Evolutionary conservation across 2,113 vertebrate genomes (phyloP), one percentile per base, ranked within the genome.

Genomic region (Nothoprocta perdicaria): DNA sequence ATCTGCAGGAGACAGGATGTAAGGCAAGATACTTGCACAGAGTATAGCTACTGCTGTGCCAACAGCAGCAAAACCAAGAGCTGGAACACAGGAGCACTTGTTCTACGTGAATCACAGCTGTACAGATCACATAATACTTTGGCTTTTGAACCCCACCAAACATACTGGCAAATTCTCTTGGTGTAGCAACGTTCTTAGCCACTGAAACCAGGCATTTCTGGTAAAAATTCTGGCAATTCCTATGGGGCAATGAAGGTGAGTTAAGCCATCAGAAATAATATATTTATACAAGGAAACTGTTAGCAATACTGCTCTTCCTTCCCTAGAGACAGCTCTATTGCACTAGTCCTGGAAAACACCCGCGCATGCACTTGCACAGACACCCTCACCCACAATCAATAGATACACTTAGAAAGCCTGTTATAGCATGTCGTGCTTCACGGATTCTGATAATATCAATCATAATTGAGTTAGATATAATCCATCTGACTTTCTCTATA

Each of bases 401-500:
- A 95, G 93, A 71, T 89, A 96, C 96, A 98, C 98, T 98, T 98
- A 86, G 98, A 97, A 98, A 95, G 96, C 96, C 97, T 97, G 97
- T 97, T 97, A 97, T 94, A 96, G 95, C 96, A 40, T 91, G 97
- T 94, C 67, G 89, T 96, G 95, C 95, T 91, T 82, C 88, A 97
- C 85, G 53, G 98, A 98, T 99, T 99, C 98, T 99, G 98, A 99
- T 98, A 96, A 98, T 98, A 99, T 98, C 98, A 98, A 98, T 99
- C 98, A 99, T 99, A 99, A 99, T 98, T 97, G 98, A 98, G 98
- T 99, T 98, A 98, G 98, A 97, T 97, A 98, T 98, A 98, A 99
- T 99, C 98, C 97, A 97, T 98, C 98, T 98, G 98, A 98, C 97
- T 98, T 98, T 94, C 97, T 96, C 97, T 95, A 95, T 86, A 92